Conservation (phyloP, 2,797 vertebrate species). For the Rhincodon typus region DNA sequence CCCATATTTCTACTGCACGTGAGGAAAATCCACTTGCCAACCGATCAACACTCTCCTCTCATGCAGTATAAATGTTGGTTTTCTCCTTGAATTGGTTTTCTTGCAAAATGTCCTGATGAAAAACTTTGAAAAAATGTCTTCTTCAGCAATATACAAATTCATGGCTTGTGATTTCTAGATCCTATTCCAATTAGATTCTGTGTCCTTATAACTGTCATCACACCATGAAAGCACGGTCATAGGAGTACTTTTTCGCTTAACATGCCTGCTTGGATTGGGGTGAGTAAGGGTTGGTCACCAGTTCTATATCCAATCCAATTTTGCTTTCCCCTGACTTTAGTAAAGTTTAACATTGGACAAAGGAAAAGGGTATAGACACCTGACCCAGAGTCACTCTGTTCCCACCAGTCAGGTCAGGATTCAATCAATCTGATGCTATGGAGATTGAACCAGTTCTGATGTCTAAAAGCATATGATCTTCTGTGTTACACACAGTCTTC, state of each 20-base stretch:
- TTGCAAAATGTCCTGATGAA: too few species aligned
- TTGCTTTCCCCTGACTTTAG: background rate
- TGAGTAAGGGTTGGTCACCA: background rate
- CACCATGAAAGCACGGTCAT: background rate
- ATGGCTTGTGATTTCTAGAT: background rate
- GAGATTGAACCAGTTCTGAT: background rate
- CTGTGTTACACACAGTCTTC: background rate
- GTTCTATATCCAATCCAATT: background rate
- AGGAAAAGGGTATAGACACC: background rate
- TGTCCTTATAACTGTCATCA: background rate
- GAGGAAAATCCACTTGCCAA: too few species aligned
- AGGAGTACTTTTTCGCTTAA: background rate
- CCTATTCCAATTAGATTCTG: background rate
- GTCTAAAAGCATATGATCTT: background rate
- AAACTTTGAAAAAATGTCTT: too few species aligned
- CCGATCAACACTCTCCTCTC: too few species aligned
- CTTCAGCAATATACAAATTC: background rate
- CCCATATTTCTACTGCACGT: too few species aligned
- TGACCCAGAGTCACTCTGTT: too few species aligned
- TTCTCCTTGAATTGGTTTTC: too few species aligned
- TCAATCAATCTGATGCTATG: background rate
- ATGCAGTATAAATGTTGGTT: too few species aligned
- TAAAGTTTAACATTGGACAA: background rate
- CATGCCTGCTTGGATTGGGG: background rate
- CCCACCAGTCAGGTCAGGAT: too few species aligned